A percentile compares a stretch with the other conserved stretches of the same genome.
phyloP scores from a whole-genome alignment of 2,113 vertebrate genomes.

The Amazona guildingii region DNA sequence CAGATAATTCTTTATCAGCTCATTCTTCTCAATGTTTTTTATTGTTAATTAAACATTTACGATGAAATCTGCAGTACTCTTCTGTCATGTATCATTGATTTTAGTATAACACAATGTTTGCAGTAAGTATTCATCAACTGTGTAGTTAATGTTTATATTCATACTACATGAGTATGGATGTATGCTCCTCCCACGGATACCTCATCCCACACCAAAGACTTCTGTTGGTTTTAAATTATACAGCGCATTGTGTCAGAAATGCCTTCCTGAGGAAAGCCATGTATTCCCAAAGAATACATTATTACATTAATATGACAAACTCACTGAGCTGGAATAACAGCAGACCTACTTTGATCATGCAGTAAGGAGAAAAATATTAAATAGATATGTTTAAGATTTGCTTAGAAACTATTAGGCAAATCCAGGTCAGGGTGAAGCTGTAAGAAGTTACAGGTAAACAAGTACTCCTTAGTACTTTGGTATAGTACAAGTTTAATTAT shows the following conservation, averaged over 20 bases:
- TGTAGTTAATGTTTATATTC: not conserved
- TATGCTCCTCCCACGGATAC: not conserved
- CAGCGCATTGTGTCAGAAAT: not conserved
- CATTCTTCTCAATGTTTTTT: not conserved
- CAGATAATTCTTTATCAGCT: not conserved
- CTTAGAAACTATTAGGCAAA: not conserved
- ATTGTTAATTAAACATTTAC: not conserved
- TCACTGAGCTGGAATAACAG: not conserved
- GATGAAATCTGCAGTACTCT: not conserved
- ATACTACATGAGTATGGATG: not conserved
- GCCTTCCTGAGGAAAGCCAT: not conserved
- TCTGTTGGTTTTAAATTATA: not conserved
- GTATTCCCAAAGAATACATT: not conserved
- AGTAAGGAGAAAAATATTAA: not conserved
- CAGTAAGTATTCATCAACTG: not conserved
- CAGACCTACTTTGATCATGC: not conserved
- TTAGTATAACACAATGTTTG: not conserved
- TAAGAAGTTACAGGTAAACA: not conserved
- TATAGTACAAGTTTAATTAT: not conserved
- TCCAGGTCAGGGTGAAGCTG: not conserved
- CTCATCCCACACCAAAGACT: not conserved
- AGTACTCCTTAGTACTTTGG: not conserved
- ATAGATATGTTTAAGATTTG: not conserved
- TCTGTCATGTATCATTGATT: fast-evolving
- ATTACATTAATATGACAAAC: not conserved